A percentile compares a stretch with the other conserved stretches of the same genome.
Conservation (phyloP, 1,140 invertebrate species). For the Antheraea pernyi region DNA sequence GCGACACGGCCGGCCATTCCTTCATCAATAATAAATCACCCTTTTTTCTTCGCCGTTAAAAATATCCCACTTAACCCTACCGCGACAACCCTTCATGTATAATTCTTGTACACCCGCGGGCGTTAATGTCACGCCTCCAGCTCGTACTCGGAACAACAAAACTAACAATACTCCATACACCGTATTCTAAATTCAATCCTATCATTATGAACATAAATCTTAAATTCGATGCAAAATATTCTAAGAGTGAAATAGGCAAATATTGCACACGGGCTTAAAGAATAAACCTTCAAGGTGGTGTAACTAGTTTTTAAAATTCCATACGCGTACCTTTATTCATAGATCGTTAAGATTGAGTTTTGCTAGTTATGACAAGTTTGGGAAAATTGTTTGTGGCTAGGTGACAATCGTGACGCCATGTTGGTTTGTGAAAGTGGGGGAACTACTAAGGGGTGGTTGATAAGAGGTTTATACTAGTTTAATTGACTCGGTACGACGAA, state of each 20-base stretch:
- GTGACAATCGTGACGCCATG: conserved; percentile 75
- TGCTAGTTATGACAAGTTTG: conserved; percentile 19
- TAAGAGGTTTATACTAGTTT: conserved; percentile 66
- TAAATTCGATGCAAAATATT: conserved; percentile 24
- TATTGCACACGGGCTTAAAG: conserved; percentile 61
- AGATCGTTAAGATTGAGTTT: conserved; percentile 31
- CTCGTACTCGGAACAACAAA: conserved; percentile 62
- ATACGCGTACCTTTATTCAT: conserved; percentile 13
- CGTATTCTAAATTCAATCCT: conserved; percentile 31
- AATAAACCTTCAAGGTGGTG: conserved; percentile 65
- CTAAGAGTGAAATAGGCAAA: conserved; percentile 47
- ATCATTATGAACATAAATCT: conserved; percentile 19
- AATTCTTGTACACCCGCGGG: conserved; percentile 66
- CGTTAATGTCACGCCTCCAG: conserved; percentile 74
- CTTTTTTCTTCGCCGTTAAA: conserved; percentile 39
- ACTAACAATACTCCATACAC: conserved; percentile 34
- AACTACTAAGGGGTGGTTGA: conserved; percentile 53
- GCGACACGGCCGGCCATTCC: conserved; percentile 48
- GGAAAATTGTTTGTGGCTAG: conserved; percentile 50
- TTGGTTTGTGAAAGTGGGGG: conserved; percentile 60
- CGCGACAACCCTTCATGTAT: conserved; percentile 68
- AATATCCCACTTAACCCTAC: conserved; percentile 66
- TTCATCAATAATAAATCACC: conserved; percentile 55
- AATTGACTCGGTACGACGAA: conserved; percentile 64
- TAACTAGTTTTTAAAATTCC: conserved; percentile 20